A percentile compares a stretch with the other conserved stretches of the same genome.
Evolutionary conservation across 2,888 invertebrate genomes (phyloP).

Genomic region (Drosophila pseudotalamancana): DNA sequence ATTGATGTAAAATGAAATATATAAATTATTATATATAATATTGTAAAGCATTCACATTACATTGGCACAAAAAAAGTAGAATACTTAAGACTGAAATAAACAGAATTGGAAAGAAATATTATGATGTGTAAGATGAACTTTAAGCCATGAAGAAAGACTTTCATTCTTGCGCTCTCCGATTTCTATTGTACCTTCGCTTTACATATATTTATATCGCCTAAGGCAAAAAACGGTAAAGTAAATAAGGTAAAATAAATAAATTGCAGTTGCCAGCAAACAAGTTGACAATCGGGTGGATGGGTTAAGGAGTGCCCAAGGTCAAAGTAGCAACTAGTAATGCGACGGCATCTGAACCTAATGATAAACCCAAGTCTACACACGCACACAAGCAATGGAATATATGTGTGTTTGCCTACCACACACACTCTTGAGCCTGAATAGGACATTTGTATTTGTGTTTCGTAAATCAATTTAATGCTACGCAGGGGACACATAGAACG

Average conservation of each 20-base stretch:
- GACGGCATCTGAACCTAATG: constrained; percentile 70
- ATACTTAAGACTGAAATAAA: no score
- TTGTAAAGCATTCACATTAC: no score
- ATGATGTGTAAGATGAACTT: no score
- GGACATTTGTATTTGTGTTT: constrained; percentile 45
- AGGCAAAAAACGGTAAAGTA: no score
- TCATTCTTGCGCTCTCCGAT: no score
- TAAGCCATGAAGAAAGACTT: no score
- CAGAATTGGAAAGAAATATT: no score
- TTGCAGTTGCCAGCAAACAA: constrained; percentile 71
- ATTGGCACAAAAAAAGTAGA: no score
- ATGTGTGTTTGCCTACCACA: constrained; percentile 21
- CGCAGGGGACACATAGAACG: constrained; percentile 39
- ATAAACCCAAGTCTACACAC: constrained; percentile 36
- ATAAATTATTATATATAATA: no score
- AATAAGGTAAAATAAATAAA: constrained; percentile 68
- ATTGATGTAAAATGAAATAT: no score
- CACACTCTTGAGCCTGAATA: constrained; percentile 29
- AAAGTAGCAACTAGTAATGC: constrained; percentile 69
- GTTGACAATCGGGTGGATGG: constrained; percentile 2
- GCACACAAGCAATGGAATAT: constrained; percentile 5
- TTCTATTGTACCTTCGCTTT: no score
- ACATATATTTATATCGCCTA: no score
- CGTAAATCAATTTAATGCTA: constrained; percentile 74
- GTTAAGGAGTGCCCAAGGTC: constrained; percentile 60